phyloP scores from a whole-genome alignment of 2,797 vertebrate species.

The Agapornis canus region DNA sequence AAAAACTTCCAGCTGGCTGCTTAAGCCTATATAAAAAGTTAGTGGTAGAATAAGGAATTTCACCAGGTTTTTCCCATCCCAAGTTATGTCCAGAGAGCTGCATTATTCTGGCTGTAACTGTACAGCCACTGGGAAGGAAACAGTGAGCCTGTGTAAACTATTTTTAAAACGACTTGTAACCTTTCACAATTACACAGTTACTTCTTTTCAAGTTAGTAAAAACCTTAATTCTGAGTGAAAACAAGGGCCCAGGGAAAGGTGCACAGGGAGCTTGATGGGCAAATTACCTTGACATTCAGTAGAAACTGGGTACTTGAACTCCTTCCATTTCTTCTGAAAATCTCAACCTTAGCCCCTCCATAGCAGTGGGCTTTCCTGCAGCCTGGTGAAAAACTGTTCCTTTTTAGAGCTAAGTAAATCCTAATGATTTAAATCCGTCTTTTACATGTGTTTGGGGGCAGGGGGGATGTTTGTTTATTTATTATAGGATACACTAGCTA shows the following conservation, averaged over 20 bases:
- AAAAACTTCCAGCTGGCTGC: not conserved
- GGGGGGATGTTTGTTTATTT: slow-evolving; percentile 53
- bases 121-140: not conserved
- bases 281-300: not conserved
- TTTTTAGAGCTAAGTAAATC: slow-evolving; percentile 30
- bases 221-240: not conserved
- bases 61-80: not conserved
- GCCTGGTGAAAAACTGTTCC: slow-evolving; percentile 1
- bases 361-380: not conserved
- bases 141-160: not conserved
- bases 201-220: not conserved
- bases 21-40: not conserved
- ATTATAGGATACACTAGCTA: slow-evolving; percentile 38
- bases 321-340: not conserved
- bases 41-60: not conserved
- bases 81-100: not conserved
- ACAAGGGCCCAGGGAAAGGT: not conserved
- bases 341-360: not conserved
- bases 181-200: not conserved
- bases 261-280: not conserved
- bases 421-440: slow-evolving; percentile 28
- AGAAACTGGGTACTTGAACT: not conserved
- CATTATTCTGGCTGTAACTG: not conserved
- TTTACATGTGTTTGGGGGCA: slow-evolving; percentile 21
- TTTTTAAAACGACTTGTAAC: not conserved